Conservation (phyloP, 2,113 vertebrate genomes). For the Pelmatolapia mariae region DNA sequence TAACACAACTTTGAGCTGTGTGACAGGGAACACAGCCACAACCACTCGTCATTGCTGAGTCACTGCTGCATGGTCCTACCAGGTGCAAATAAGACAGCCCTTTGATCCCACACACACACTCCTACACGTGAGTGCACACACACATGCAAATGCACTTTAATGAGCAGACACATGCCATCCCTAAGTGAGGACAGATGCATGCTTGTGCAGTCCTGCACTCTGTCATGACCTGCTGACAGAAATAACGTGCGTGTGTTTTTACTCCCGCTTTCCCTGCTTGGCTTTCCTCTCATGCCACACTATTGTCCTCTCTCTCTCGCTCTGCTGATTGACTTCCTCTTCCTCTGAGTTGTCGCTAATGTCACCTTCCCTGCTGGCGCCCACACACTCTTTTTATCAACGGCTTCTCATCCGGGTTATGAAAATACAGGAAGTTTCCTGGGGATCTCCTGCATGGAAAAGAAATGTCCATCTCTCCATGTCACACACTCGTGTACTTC, state of each 20-base stretch:
- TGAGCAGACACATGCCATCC: conserved; percentile 9
- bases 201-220: not conserved
- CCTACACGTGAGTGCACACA: not conserved
- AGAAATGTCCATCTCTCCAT: conserved; percentile 32
- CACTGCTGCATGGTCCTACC: conserved; percentile 31
- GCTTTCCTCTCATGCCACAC: conserved; percentile 46
- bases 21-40: conserved; percentile 23
- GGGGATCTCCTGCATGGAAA: conserved; percentile 43
- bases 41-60: conserved; percentile 47
- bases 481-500: conserved; percentile 23
- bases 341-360: conserved; percentile 58
- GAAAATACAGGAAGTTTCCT: conserved; percentile 62
- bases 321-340: conserved; percentile 67
- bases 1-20: conserved; percentile 55
- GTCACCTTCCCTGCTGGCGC: conserved; percentile 60
- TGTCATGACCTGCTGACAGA: conserved; percentile 26
- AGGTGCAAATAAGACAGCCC: conserved; percentile 46
- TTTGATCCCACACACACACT: conserved; percentile 3
- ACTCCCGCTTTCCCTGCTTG: conserved; percentile 47
- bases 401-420: conserved; percentile 58
- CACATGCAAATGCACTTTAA: conserved; percentile 18
- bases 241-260: conserved; percentile 14
- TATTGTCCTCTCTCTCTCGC: conserved; percentile 43
- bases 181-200: conserved; percentile 5
- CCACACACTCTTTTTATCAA: conserved; percentile 60